A percentile compares a stretch with the other conserved stretches of the same genome.
phyloP scores from a whole-genome alignment of 1,140 invertebrate genomes.

The Apis cerana region DNA sequence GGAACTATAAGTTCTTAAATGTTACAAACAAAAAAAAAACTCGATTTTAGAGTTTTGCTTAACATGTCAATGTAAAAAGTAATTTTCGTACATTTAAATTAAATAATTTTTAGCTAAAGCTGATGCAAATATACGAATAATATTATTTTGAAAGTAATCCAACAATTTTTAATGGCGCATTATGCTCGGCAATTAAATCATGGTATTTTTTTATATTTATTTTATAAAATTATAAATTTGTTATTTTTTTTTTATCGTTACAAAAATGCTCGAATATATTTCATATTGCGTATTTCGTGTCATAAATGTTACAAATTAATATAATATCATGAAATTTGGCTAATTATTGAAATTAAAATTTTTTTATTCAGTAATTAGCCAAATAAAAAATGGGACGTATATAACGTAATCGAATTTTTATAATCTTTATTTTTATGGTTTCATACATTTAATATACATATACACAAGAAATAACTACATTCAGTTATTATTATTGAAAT shows the following conservation, averaged over 20 bases:
- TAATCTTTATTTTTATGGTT: constrained; percentile 63
- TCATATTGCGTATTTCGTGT: constrained; percentile 9
- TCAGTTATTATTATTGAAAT: constrained; percentile 50
- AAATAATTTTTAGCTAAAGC: constrained; percentile 26
- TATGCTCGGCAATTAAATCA: constrained; percentile 35
- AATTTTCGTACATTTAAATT: constrained; percentile 56
- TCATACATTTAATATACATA: constrained; percentile 66
- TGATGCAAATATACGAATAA: constrained; percentile 19
- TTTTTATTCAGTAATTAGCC: constrained; percentile 5
- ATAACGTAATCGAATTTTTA: constrained; percentile 52
- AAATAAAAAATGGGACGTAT: constrained; percentile 35
- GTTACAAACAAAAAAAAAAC: constrained; percentile 24
- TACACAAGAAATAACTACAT: constrained; percentile 61
- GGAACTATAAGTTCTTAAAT: constrained; percentile 49
- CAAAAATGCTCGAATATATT: constrained; percentile 11
- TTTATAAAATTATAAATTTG: constrained; percentile 30
- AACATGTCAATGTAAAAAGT: constrained; percentile 42
- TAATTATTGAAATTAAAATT: constrained; percentile 4
- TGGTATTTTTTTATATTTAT: constrained; percentile 43
- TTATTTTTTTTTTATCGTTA: constrained; percentile 29
- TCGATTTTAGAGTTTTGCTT: constrained; percentile 6
- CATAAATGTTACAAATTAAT: constrained; percentile 14
- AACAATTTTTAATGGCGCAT: constrained; percentile 25
- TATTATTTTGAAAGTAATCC: constrained; percentile 20
- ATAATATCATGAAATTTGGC: constrained; percentile 12